Percentiles rank a stretch among this genome's conserved stretches.
phyloP scores from a whole-genome alignment of 2,888 invertebrate species.

The Phorcus lineatus region DNA sequence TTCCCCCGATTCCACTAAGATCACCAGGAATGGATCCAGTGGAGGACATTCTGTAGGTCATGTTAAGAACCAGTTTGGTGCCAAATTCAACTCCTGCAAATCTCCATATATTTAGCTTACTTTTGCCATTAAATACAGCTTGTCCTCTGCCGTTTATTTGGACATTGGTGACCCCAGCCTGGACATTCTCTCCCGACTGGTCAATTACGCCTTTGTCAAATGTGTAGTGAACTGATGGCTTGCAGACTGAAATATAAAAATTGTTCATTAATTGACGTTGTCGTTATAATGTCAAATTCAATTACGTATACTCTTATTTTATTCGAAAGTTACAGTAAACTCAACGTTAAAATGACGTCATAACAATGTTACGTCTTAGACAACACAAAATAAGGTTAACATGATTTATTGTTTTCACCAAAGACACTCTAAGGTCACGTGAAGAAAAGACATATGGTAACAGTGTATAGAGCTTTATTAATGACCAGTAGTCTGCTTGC shows the following conservation, averaged over 20 bases:
- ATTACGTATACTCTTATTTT: too few species aligned
- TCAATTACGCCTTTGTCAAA: slow-evolving; percentile 58
- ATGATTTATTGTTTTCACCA: too few species aligned
- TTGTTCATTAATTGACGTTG: too few species aligned
- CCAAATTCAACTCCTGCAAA: slow-evolving; percentile 51
- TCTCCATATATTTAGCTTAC: slow-evolving; percentile 55
- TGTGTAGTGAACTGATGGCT: slow-evolving; percentile 51
- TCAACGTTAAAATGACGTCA: too few species aligned
- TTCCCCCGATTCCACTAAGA: not conserved
- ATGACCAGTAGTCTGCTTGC: too few species aligned
- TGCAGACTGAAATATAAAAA: slow-evolving; percentile 47
- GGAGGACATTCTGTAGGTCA: slow-evolving; percentile 44
- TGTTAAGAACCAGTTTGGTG: slow-evolving; percentile 47
- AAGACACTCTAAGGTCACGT: too few species aligned
- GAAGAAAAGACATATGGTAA: too few species aligned
- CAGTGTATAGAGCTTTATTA: too few species aligned
- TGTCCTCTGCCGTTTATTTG: slow-evolving; percentile 51
- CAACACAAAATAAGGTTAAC: too few species aligned
- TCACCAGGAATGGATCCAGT: not conserved
- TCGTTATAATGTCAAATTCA: too few species aligned
- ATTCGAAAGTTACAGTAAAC: too few species aligned
- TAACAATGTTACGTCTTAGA: too few species aligned
- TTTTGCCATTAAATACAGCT: slow-evolving; percentile 56
- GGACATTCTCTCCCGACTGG: slow-evolving; percentile 47
- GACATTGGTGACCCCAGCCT: slow-evolving; percentile 49